Base-by-base conservation (phyloP, 2,113 vertebrate genomes). In the Gopherus flavomarginatus region DNA sequence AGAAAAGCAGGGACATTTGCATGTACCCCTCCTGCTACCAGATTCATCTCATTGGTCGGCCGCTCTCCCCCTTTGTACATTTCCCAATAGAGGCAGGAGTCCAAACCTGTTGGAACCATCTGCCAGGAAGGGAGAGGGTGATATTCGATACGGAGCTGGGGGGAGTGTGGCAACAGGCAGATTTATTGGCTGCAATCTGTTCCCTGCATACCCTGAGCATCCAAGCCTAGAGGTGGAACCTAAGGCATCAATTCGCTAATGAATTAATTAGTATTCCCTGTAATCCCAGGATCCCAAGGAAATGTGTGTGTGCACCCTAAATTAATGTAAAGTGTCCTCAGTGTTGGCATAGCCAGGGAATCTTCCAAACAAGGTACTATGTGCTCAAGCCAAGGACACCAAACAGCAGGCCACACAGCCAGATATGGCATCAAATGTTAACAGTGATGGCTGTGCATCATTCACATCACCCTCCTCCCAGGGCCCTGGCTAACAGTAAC, bases 41-140 rank as follows among this genome's bases (percentile, higher is more conserved):
- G n/a, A 47, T n/a, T 27, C 14, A 49, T 52, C 10, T 79, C 81
- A 38, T 72, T 72, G 65, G 65, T 21, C 77, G 10, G 17, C 89
- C 86, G 85, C 8, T 29, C 84, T 83, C 14, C 31, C 89, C 54
- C 62, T 90, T 94, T 93, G 94, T 90, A 92, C 56, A 31, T 24
- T 13, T 17, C 6, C n/a, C 21, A 29, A 72, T 52, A n/a, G 85
- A 59, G 31, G 29, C 35, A 59, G 89, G 92, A 83, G 87, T 85
- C 79, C 31, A 85, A 94, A 97, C 96, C 97, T 97, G 97, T 97
- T 97, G 97, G 95, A 93, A 53, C 97, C 97, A 97, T 97, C 97
- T 97, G 96, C 65, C 91, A 62, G 62, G 87, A 93, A 83, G 78
- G 9, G 90, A 42, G 42, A 42, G 35, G 91, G 22, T 35, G 57